Conservation (phyloP, 2,797 vertebrate species). For the Danio albolineatus region DNA sequence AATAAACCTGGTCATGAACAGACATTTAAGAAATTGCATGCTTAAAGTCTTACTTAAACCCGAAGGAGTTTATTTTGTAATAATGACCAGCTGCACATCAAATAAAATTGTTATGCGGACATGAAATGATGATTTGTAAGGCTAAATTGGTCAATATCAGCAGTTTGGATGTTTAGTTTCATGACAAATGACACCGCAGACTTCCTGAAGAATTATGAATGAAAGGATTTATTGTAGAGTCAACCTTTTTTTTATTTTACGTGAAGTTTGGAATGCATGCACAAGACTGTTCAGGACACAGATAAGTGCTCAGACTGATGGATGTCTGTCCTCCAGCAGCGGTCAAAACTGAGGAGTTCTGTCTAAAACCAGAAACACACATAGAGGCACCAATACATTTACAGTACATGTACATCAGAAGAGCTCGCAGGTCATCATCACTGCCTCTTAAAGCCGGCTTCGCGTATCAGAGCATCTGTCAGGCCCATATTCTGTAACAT, state of each 20-base stretch:
- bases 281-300: conserved; percentile 78
- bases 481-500: conserved; percentile 24
- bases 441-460: conserved; percentile 48
- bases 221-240: conserved; percentile 64
- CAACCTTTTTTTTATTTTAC: conserved; percentile 61
- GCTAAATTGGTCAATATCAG: neutral
- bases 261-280: conserved; percentile 86
- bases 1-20: neutral
- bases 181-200: too few species aligned
- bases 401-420: conserved; percentile 80
- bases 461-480: conserved; percentile 22
- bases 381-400: conserved; percentile 80
- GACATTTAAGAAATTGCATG: neutral
- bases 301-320: conserved; percentile 66
- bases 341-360: conserved; percentile 63
- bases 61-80: neutral
- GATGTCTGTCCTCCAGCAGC: conserved; percentile 28
- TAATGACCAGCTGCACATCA: neutral
- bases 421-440: conserved; percentile 63
- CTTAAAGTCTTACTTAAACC: neutral
- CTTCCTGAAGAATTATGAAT: conserved; percentile 40
- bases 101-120: neutral
- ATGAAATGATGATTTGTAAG: neutral
- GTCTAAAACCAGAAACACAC: conserved; percentile 65
- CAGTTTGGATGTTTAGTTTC: too few species aligned